A percentile compares a stretch with the other conserved stretches of the same genome.
Conservation (phyloP, 2,797 vertebrate species). For the Synanceia verrucosa region DNA sequence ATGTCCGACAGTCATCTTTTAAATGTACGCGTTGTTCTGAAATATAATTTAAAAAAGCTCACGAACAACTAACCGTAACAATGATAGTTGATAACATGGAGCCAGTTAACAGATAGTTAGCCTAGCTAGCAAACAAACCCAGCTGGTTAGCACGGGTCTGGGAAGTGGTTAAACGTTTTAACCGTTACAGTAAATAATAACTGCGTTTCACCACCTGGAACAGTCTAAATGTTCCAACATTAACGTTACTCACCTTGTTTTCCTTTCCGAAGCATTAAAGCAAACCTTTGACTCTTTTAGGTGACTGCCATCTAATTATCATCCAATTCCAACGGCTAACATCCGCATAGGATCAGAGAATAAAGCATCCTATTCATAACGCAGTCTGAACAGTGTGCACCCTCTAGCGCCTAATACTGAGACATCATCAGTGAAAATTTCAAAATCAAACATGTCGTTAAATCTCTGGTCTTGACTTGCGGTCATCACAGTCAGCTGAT, state of each 20-base stretch:
- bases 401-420: conserved; percentile 55
- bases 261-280: neutral
- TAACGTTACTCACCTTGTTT: conserved; percentile 38
- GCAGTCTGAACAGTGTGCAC: conserved; percentile 5
- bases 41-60: neutral
- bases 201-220: neutral
- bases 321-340: conserved; percentile 5
- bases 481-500: conserved; percentile 18
- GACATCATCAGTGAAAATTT: neutral
- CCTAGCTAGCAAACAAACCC: neutral
- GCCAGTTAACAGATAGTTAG: neutral
- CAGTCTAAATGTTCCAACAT: neutral
- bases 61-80: too few relatives aligned
- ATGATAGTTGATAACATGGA: neutral
- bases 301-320: neutral
- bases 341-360: conserved; percentile 20
- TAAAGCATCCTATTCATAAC: conserved; percentile 35
- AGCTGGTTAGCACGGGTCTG: neutral
- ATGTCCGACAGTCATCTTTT: neutral
- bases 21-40: neutral
- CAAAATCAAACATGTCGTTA: conserved; percentile 19
- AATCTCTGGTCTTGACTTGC: too few relatives aligned
- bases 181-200: neutral
- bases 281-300: neutral
- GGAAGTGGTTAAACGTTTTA: neutral